phyloP scores from a whole-genome alignment of 2,113 vertebrate genomes.

The Onychorhynchus coronatus region DNA sequence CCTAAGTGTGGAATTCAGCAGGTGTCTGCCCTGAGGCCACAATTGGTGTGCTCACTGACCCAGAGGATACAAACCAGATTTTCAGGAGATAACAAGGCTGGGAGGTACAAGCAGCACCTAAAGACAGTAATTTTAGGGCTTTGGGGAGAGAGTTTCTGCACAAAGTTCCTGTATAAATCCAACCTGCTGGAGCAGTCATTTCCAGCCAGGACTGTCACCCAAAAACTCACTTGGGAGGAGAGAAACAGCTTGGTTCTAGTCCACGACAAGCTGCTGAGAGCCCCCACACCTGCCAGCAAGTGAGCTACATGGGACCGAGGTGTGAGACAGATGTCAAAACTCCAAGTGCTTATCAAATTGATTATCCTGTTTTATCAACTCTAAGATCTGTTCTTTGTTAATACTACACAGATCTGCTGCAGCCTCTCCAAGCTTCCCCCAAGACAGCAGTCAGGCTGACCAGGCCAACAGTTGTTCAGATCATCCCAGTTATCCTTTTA shows the following conservation, averaged over 20 bases:
- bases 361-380: not conserved
- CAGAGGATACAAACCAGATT: not conserved
- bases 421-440: not conserved
- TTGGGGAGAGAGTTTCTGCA: not conserved
- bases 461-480: not conserved
- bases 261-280: not conserved
- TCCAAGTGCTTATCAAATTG: not conserved
- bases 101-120: not conserved
- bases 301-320: not conserved
- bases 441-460: not conserved
- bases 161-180: not conserved
- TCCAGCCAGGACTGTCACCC: not conserved
- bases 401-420: not conserved
- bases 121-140: not conserved
- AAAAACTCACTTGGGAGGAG: not conserved
- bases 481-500: not conserved
- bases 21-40: not conserved
- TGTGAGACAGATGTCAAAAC: not conserved
- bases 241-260: not conserved
- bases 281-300: not conserved
- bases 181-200: not conserved
- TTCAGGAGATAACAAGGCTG: not conserved
- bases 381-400: not conserved
- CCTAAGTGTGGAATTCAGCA: not conserved
- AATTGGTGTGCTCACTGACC: not conserved